Percentiles rank a stretch among this genome's conserved stretches.
Evolutionary conservation across 2,888 invertebrate species (phyloP).

Genomic region (Trissoscelio sp.): DNA sequence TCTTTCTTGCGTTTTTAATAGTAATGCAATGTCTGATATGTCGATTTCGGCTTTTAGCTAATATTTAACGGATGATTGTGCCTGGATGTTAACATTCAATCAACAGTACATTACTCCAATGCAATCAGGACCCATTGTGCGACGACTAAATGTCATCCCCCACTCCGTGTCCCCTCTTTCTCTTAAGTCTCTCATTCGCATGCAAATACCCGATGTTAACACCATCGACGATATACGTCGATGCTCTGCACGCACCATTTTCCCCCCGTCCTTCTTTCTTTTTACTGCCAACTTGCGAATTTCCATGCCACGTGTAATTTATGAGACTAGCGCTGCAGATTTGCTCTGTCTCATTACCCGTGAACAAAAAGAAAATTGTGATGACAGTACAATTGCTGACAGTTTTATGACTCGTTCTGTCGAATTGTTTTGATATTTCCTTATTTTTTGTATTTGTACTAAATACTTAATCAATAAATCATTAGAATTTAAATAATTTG

Average conservation of each 20-base stretch:
- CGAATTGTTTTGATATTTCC: constrained; percentile 20
- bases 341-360: constrained; percentile 42
- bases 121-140: constrained; percentile 73
- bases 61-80: constrained; percentile 56
- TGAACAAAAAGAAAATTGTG: constrained; percentile 4
- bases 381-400: constrained; percentile 17
- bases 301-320: constrained; percentile 26
- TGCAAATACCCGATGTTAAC: constrained; percentile 72
- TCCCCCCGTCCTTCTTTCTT: constrained; percentile 23
- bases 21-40: constrained; percentile 4
- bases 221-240: constrained; percentile 53
- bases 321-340: constrained; percentile 23
- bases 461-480: too few species aligned
- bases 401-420: constrained; percentile 19
- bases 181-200: constrained; percentile 73
- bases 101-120: constrained; percentile 72
- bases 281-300: constrained; percentile 46
- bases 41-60: constrained; percentile 44
- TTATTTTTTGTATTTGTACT: too few species aligned
- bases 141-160: constrained; percentile 66
- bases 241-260: constrained; percentile 33
- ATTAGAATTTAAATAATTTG: too few species aligned
- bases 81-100: constrained; percentile 70
- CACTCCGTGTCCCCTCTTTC: constrained; percentile 35
- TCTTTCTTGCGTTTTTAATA: neutral